phyloP scores from a whole-genome alignment of 2,888 invertebrate species.

The Drosophila leonis region DNA sequence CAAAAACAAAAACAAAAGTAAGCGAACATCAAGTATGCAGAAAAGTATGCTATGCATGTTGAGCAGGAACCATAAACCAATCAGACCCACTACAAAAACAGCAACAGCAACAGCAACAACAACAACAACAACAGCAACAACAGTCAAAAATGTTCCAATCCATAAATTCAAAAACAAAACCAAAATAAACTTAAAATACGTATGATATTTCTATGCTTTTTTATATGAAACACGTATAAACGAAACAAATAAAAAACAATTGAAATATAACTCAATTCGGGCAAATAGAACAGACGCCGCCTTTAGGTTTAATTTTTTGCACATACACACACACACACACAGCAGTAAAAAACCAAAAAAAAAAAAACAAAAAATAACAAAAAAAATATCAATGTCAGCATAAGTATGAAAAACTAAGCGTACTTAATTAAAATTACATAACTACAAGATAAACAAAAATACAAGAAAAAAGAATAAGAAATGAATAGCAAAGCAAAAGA shows the following conservation, averaged over 20 bases:
- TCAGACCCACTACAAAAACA: slow-evolving; percentile 48
- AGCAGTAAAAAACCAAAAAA: slow-evolving; percentile 19
- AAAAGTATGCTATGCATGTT: slow-evolving; percentile 59
- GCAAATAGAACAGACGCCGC: slow-evolving; percentile 39
- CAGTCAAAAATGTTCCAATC: slow-evolving; percentile 47
- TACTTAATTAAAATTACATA: slow-evolving; percentile 53
- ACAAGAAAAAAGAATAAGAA: slow-evolving; percentile 25
- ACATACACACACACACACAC: slow-evolving; percentile 25
- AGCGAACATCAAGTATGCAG: slow-evolving; percentile 52
- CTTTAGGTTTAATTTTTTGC: slow-evolving; percentile 67
- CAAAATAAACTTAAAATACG: slow-evolving; percentile 32
- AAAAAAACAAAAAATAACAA: too few relatives aligned
- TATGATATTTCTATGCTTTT: slow-evolving; percentile 77
- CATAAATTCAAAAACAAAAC: slow-evolving; percentile 32
- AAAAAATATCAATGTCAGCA: slow-evolving; percentile 56
- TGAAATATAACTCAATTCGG: slow-evolving; percentile 17
- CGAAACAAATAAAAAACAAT: slow-evolving; percentile 36
- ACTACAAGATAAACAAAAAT: slow-evolving; percentile 32
- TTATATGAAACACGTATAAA: slow-evolving; percentile 57
- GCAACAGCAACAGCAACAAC: slow-evolving; percentile 36
- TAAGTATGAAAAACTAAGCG: slow-evolving; percentile 61
- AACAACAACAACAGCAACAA: too few relatives aligned
- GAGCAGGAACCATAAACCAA: slow-evolving; percentile 68
- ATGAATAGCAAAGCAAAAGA: slow-evolving; percentile 25
- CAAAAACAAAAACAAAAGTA: slow-evolving; percentile 26